A percentile compares a stretch with the other conserved stretches of the same genome.
Conservation (phyloP, 1,140 invertebrate genomes). For the Heliothis virescens region DNA sequence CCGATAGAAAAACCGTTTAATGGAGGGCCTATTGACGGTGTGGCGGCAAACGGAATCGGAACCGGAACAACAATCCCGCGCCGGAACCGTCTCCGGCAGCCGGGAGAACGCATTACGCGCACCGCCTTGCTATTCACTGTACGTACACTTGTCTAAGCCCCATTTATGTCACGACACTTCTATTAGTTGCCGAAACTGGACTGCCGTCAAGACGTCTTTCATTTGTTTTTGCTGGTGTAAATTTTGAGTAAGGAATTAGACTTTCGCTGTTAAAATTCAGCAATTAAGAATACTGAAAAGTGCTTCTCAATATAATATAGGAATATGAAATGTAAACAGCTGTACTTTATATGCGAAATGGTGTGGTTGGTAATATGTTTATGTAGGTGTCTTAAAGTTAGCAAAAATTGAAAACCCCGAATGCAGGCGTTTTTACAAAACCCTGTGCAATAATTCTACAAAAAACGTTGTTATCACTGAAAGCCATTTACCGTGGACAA, state of each 20-base stretch:
- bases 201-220: neutral
- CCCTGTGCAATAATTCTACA: neutral
- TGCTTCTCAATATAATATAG: no score
- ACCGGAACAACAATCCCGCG: slow-evolving; percentile 71
- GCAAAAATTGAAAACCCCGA: no score
- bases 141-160: neutral
- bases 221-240: neutral
- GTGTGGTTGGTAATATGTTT: no score
- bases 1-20: slow-evolving; percentile 36
- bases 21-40: slow-evolving; percentile 28
- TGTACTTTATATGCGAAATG: no score
- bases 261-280: no score
- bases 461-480: neutral
- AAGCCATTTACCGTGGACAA: neutral
- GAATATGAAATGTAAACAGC: no score
- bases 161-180: neutral
- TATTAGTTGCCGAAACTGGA: neutral
- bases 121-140: slow-evolving; percentile 31
- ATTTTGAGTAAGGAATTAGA: neutral
- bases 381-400: no score
- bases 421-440: no score
- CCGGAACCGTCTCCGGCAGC: slow-evolving; percentile 58
- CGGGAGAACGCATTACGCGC: slow-evolving; percentile 59
- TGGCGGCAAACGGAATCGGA: slow-evolving; percentile 29
- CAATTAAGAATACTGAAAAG: no score